These are phyloP conservation scores for Helicoverpa armigera DNA, from an alignment of 1,140 invertebrate species.

Conservation along the genomic window DNA sequence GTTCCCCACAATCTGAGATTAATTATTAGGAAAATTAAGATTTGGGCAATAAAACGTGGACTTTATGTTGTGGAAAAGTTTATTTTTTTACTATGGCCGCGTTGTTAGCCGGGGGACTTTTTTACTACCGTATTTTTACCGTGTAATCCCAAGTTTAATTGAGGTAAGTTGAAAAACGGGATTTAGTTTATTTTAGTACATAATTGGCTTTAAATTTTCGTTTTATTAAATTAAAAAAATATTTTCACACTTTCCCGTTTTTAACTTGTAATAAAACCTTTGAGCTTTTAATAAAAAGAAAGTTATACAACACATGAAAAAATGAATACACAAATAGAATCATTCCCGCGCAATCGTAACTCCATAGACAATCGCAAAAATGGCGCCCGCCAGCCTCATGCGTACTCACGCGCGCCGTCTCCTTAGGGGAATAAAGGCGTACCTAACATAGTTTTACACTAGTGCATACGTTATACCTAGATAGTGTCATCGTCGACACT, in stretches of 20 bases:
- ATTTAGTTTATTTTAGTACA: constrained; percentile 5
- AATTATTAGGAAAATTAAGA: constrained; percentile 48
- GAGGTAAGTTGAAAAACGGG: background rate
- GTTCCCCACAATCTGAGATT: constrained; percentile 38
- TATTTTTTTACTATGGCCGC: constrained; percentile 29
- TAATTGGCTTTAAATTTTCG: background rate
- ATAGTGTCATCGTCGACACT: constrained; percentile 36
- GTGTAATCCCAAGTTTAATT: constrained; percentile 1
- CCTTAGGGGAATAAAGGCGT: background rate
- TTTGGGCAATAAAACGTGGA: constrained; percentile 41
- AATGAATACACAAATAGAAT: no score
- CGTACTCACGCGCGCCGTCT: background rate
- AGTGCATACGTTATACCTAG: constrained; percentile 3
- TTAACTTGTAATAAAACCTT: no score
- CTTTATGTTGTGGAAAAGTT: constrained; percentile 41
- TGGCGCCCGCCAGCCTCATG: background rate
- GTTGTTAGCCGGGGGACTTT: constrained; percentile 13
- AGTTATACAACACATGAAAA: no score
- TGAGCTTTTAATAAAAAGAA: no score
- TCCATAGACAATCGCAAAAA: background rate
- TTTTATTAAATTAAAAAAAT: background rate
- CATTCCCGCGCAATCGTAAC: no score
- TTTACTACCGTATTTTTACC: background rate
- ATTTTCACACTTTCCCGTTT: background rate
- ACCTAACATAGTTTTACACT: constrained; percentile 3